A percentile compares a stretch with the other conserved stretches of the same genome.
Evolutionary conservation across 2,113 vertebrate species (phyloP).

Genomic region (Apeltes quadracus): DNA sequence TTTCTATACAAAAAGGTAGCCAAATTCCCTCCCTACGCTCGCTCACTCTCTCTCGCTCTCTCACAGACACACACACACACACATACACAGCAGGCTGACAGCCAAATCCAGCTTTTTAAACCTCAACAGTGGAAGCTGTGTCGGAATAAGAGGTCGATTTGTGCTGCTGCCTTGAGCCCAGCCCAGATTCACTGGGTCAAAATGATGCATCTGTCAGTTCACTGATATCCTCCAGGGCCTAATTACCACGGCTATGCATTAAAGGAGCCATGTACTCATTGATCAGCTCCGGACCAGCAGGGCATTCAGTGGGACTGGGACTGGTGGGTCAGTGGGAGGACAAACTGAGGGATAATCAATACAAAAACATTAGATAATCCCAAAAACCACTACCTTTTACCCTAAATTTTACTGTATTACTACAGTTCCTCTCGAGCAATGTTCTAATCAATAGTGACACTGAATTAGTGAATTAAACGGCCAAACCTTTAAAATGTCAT

Average conservation of each 20-base stretch:
- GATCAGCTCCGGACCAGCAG: constrained; percentile 42
- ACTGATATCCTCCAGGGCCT: constrained; percentile 51
- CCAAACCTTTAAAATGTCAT: too few relatives aligned
- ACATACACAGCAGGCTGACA: constrained; percentile 35
- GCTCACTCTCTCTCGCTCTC: too few relatives aligned
- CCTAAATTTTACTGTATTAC: neutral
- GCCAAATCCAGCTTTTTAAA: constrained; percentile 36
- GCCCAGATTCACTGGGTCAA: constrained; percentile 52
- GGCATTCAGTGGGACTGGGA: constrained; percentile 17
- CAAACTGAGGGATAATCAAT: constrained; percentile 41
- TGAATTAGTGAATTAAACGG: too few relatives aligned
- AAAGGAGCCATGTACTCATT: constrained; percentile 37
- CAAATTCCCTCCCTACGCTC: neutral
- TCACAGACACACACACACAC: neutral
- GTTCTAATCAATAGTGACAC: constrained; percentile 4
- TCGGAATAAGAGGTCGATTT: constrained; percentile 51
- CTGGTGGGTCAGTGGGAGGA: constrained; percentile 15
- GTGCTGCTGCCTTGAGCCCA: constrained; percentile 24
- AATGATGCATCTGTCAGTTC: constrained; percentile 63
- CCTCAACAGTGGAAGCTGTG: constrained; percentile 45
- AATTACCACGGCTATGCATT: constrained; percentile 49
- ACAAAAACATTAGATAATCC: constrained; percentile 19
- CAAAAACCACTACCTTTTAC: constrained; percentile 1
- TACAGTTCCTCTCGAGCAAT: neutral
- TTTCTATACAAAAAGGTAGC: constrained; percentile 3